Evolutionary conservation across 2,888 invertebrate genomes (phyloP).

Genomic region (Hybos culiciformis): DNA sequence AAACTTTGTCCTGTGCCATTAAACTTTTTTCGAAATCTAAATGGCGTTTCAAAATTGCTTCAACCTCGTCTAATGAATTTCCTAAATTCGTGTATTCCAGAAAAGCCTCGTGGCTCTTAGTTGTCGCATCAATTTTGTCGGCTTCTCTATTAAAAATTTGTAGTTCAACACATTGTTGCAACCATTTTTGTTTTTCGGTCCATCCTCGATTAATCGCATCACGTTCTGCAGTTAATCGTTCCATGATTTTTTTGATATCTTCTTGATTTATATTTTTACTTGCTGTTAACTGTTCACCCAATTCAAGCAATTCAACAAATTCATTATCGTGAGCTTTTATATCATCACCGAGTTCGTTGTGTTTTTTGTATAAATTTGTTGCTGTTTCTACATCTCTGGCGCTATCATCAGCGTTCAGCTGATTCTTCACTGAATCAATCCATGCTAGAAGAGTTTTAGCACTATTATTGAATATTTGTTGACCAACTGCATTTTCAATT

Average conservation of each 20-base stretch:
- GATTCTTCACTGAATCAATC: slow-evolving; percentile 66
- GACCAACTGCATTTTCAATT: slow-evolving; percentile 87
- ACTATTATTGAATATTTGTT: slow-evolving; percentile 62
- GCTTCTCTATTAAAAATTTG: slow-evolving; percentile 92
- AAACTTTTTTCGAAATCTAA: slow-evolving; percentile 86
- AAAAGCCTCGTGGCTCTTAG: slow-evolving; percentile 87
- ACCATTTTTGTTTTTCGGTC: slow-evolving; percentile 70
- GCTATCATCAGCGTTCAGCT: slow-evolving; percentile 60
- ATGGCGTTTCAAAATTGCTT: slow-evolving; percentile 83
- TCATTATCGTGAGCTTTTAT: slow-evolving; percentile 82
- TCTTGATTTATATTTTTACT: slow-evolving; percentile 59
- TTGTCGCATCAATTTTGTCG: slow-evolving; percentile 91
- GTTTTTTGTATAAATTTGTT: slow-evolving; percentile 75
- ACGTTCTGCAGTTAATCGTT: slow-evolving; percentile 58
- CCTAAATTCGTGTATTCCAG: slow-evolving; percentile 79
- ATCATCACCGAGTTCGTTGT: slow-evolving; percentile 81
- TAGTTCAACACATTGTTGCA: slow-evolving; percentile 77
- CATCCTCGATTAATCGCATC: slow-evolving; percentile 65
- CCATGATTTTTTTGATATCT: slow-evolving; percentile 64
- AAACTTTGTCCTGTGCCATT: slow-evolving; percentile 81
- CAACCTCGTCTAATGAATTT: slow-evolving; percentile 78
- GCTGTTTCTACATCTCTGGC: slow-evolving; percentile 88
- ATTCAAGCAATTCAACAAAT: slow-evolving; percentile 64
- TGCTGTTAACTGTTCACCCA: slow-evolving; percentile 61
- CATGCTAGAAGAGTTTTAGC: slow-evolving; percentile 69